Evolutionary conservation across 2,888 invertebrate species (phyloP).

Genomic region (Mesodorylaimus sp.): DNA sequence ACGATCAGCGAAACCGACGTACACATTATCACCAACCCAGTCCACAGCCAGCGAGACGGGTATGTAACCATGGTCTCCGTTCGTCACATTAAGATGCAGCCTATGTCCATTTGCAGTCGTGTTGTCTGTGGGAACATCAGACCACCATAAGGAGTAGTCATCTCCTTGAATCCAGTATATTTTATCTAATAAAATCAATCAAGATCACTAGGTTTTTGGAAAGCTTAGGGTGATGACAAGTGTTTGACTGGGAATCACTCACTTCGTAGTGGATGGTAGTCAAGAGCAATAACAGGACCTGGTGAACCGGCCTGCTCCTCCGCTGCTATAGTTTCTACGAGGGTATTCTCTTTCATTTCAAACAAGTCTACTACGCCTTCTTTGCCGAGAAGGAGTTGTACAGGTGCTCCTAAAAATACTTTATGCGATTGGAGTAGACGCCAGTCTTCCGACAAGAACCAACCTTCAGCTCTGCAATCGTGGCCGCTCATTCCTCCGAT

Average conservation of each 20-base stretch:
- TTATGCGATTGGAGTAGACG: constrained; percentile 15
- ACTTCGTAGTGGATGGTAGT: constrained; percentile 53
- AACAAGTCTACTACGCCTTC: too few species aligned
- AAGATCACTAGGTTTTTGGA: too few species aligned
- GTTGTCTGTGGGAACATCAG: constrained; percentile 23
- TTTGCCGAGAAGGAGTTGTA: constrained; percentile 17
- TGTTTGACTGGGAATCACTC: constrained; percentile 10
- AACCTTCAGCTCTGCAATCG: constrained; percentile 24
- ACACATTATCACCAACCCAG: constrained; percentile 49
- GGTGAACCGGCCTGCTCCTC: too few species aligned
- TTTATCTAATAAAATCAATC: constrained; percentile 45
- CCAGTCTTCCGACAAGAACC: too few species aligned
- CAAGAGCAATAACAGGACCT: constrained; percentile 71
- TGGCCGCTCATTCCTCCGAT: constrained; percentile 29
- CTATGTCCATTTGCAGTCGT: constrained; percentile 24
- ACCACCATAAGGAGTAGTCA: constrained; percentile 15
- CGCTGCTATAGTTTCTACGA: too few species aligned
- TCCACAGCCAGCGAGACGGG: constrained; percentile 78
- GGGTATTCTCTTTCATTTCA: too few species aligned
- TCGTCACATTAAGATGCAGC: constrained; percentile 20
- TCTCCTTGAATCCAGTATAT: constrained; percentile 89
- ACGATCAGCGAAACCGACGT: constrained; percentile 10
- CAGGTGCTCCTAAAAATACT: constrained; percentile 20
- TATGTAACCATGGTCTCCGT: constrained; percentile 10
- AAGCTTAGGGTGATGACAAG: too few species aligned